Evolutionary conservation across 35 echinoderm and acorn worm genomes (phyloP), one percentile per base, ranked within the genome.

Genomic region (Apostichopus parvimensis): DNA sequence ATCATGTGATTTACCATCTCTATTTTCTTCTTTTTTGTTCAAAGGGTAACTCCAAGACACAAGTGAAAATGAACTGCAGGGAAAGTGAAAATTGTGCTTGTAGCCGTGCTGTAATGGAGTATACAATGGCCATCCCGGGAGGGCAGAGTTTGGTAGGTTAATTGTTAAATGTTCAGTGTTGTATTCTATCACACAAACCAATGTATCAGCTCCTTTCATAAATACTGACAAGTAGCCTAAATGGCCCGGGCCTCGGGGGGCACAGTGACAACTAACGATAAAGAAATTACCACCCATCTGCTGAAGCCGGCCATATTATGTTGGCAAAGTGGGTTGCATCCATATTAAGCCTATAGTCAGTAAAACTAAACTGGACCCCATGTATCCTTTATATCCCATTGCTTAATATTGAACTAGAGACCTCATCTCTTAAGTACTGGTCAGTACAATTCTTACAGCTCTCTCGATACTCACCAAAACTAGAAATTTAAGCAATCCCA

Each of bases 71-170:
- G 78, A 92, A 95, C 54, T 95, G 94, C 57, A 81, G 86, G 6
- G 87, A 93, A 77, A 93, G 92, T 85, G 76, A 93, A 68, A 95
- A 95, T n/a, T 95, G 94, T 60, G 54, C 79, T 1, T 80, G 25
- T n/a, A 95, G 87, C 90, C 58, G 87, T 14, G 56, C 86, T 64
- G 54, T 83, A 12, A 79, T 93, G 92, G 64, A 79, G 4, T 87
- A 93, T 14, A 91, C 61, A 76, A 57, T 95, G 9, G 77, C 88
- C 34, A 61, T 93, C 10, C 80, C 45, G 8, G 77, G 86, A 58
- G 82, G 87, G 25, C n/a, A 93, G 53, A 70, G 23, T 45, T 45
- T 78, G 87, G 94, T 95, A 75, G 91, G 92, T 45, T 45, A 3
- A 45, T 45, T 45, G 73, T 77, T 85, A 9, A 56, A 11, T 56